Base-by-base conservation (phyloP, 2,113 vertebrate genomes). In the Numida meleagris region DNA sequence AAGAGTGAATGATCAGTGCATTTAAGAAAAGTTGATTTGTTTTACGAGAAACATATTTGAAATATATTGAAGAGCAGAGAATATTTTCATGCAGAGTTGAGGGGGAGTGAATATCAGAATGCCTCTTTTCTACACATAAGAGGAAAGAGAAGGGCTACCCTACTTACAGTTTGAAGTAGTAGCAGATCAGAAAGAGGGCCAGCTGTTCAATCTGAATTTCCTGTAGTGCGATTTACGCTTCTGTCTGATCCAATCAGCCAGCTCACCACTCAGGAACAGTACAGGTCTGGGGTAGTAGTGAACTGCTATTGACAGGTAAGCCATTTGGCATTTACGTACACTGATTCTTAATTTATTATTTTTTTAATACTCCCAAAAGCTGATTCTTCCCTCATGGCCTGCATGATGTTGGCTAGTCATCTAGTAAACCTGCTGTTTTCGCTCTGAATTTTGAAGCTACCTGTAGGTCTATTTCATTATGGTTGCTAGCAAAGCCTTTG, bases 171-270 rank as follows among this genome's bases (percentile, higher is more conserved):
- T 36, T 61, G 51, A 62, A 93, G 62, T 45, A 50, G 55, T 23
- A 18, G 12, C 3, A 53, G 34, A 62, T 70, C 59, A 70, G 68
- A 61, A 62, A 18, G 18, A 72, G 65, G 67, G 65, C 88, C 86
- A 93, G 82, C 93, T 94, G 89, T 84, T 93, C 88, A 65, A 48
- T 90, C 72, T 73, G 0, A 62, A 10, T 84, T 46, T 51, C 42
- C 91, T 82, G 59, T 34, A 75, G n/a, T 5, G 1, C 1, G 12
- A 29, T 36, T 96, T 92, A 79, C 9, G 17, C 50, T 91, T 86
- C 59, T 90, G 83, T 93, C 88, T 86, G 48, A 63, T 78, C 94
- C 88, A n/a, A 83, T 97, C 71, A 89, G 86, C 31, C 68, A 68
- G n/a, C 34, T 18, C 15, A 76, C 92, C 65, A 50, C 62, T 91